Base-by-base conservation (phyloP, 2,888 invertebrate genomes). In the Eucera pruinosa region DNA sequence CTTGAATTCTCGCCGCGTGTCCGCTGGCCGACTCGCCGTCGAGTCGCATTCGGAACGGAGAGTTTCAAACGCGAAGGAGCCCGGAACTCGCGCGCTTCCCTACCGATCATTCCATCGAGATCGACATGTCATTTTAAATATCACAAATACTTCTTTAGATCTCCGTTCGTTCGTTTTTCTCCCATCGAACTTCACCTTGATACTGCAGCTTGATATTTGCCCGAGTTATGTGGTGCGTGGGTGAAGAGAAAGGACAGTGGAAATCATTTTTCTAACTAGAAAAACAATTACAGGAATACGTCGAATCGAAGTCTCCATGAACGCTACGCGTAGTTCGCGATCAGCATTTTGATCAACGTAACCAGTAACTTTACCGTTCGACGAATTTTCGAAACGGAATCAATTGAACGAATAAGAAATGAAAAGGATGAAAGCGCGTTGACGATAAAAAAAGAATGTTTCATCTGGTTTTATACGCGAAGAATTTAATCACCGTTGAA, bases 1-100 rank as follows among this genome's bases (percentile, higher is more conserved):
- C 90, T 89, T 90, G 86, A 89, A 90, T 90, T 84, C 87, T 83
- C 89, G 89, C 85, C 88, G 90, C 89, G 89, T 89, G 89, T 86
- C 87, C 83, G 88, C 88, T 84, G 86, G 76, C 83, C 80, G 82
- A 84, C 79, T 78, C 78, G 61, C 64, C 68, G 70, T 71, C 66
- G 60, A 66, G 75, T 61, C 65, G 67, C 30, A 64, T 45, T 62
- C 75, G 77, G 41, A 41, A 25, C 41, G 18, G 58, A 60, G 65
- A 60, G 65, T 43, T 54, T 61, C 36, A 45, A 57, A 54, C 57
- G 57, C 65, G 48, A 33, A 47, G 20, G 47, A 36, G 43, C 60
- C n/a, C 77, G 80, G 66, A 77, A 83, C 67, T 67, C 48, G 64
- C 71, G 60, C 61, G 73, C 55, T 73, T 72, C 61, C 41, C 41